phyloP scores from a whole-genome alignment of 2,797 vertebrate species.

The Malurus leucopterus region DNA sequence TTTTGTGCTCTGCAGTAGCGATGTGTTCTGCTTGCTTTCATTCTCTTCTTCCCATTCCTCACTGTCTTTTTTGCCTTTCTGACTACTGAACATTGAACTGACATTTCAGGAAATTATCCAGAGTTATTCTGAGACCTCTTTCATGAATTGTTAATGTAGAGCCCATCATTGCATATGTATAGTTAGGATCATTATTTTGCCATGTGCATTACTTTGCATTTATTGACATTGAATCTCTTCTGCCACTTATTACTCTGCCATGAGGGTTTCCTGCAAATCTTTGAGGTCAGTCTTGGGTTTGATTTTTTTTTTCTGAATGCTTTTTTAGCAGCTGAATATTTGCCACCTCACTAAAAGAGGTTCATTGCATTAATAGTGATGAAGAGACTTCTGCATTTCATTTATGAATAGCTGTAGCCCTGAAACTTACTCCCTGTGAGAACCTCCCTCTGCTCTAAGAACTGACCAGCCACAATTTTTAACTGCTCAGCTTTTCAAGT shows the following conservation, averaged over 20 bases:
- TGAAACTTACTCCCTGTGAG: neutral
- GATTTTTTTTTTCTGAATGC: neutral
- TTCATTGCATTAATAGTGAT: neutral
- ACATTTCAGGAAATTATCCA: slow-evolving; percentile 63
- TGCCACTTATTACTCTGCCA: neutral
- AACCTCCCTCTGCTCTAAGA: neutral
- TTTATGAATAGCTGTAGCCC: neutral
- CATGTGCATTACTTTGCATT: slow-evolving; percentile 64
- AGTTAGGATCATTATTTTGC: slow-evolving; percentile 54
- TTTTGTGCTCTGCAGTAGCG: neutral
- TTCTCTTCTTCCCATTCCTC: neutral
- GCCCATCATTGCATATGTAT: slow-evolving; percentile 63
- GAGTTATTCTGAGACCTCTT: slow-evolving; percentile 64
- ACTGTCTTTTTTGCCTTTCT: slow-evolving; percentile 23
- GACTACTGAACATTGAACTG: slow-evolving; percentile 33
- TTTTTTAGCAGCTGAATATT: neutral
- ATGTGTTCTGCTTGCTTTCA: neutral
- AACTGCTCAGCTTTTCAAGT: neutral
- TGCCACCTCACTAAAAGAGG: neutral
- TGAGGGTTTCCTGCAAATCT: neutral
- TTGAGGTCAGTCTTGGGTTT: slow-evolving; percentile 4
- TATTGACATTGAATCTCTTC: slow-evolving; percentile 65
- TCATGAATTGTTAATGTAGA: slow-evolving; percentile 66
- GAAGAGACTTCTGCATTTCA: neutral
- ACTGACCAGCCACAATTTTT: neutral